A percentile compares a stretch with the other conserved stretches of the same genome.
Conservation (phyloP, 2,888 invertebrate genomes). For the Drosophila kuntzei region DNA sequence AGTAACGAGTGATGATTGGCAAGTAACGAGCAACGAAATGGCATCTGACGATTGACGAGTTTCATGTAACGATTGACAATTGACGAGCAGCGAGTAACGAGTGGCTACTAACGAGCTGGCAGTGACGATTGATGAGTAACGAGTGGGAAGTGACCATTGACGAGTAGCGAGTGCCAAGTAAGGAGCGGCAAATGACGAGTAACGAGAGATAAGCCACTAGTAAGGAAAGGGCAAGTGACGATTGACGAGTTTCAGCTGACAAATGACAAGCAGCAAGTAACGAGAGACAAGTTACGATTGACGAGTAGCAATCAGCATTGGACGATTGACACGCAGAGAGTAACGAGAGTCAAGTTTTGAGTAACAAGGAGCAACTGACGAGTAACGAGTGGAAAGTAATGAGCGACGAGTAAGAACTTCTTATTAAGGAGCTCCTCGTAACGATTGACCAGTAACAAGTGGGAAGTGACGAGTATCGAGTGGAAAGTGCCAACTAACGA, state of each 20-base stretch:
- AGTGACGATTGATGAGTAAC: no score
- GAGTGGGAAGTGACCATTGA: background rate
- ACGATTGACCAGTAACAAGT: background rate
- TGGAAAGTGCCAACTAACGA: background rate
- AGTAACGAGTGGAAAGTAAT: background rate
- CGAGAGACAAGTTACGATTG: background rate
- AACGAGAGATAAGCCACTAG: background rate
- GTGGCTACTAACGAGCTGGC: no score
- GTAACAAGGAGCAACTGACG: no score
- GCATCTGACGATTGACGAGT: no score
- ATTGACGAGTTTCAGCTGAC: background rate
- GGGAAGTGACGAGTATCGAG: background rate
- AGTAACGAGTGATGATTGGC: background rate
- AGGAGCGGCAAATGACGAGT: background rate
- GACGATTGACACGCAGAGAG: no score
- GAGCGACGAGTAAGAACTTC: background rate
- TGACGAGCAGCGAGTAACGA: no score
- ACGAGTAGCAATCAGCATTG: background rate
- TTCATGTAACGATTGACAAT: background rate
- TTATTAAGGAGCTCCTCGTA: no score
- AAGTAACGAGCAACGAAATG: no score
- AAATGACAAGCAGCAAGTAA: background rate
- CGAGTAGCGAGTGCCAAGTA: background rate
- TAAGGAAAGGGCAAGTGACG: background rate
- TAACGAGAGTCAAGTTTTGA: background rate